phyloP scores from a whole-genome alignment of 2,797 vertebrate genomes.

The Sternotherus odoratus region DNA sequence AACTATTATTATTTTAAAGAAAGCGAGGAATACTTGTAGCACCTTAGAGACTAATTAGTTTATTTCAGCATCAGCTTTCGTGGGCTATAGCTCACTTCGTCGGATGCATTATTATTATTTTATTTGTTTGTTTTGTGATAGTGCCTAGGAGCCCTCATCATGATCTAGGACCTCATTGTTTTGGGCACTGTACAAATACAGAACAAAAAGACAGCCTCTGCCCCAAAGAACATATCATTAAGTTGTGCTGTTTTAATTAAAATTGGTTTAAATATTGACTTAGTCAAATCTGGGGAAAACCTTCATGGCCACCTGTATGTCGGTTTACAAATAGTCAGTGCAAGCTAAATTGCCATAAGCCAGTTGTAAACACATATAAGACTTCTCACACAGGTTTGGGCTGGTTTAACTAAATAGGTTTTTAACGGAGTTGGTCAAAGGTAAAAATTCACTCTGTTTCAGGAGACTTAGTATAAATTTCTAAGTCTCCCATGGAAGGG shows the following conservation, averaged over 20 bases:
- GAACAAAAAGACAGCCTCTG: not conserved
- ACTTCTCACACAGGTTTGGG: not conserved
- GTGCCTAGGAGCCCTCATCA: not conserved
- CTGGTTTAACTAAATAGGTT: rapidly evolving
- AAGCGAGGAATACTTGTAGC: too few relatives aligned
- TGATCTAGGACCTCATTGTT: not conserved
- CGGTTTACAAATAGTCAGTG: conserved; percentile 53
- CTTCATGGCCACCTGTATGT: not conserved
- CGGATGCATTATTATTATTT: too few relatives aligned
- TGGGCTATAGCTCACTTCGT: too few relatives aligned
- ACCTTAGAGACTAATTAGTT: too few relatives aligned
- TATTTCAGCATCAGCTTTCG: too few relatives aligned
- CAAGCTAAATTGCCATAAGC: conserved; percentile 45
- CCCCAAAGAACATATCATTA: not conserved
- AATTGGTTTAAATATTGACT: conserved; percentile 42
- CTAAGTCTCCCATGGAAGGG: not conserved
- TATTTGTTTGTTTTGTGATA: rapidly evolving
- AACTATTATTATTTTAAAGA: not conserved
- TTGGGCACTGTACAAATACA: not conserved
- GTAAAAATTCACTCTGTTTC: not conserved
- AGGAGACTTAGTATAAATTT: not conserved
- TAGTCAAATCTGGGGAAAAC: conserved; percentile 37
- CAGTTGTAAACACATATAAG: not conserved
- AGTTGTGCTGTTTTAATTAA: conserved; percentile 8
- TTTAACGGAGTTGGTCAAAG: not conserved